A percentile compares a stretch with the other conserved stretches of the same genome.
These are phyloP conservation scores for Todus mexicanus DNA, from an alignment of 2,797 vertebrate species.

Conservation along the genomic window DNA sequence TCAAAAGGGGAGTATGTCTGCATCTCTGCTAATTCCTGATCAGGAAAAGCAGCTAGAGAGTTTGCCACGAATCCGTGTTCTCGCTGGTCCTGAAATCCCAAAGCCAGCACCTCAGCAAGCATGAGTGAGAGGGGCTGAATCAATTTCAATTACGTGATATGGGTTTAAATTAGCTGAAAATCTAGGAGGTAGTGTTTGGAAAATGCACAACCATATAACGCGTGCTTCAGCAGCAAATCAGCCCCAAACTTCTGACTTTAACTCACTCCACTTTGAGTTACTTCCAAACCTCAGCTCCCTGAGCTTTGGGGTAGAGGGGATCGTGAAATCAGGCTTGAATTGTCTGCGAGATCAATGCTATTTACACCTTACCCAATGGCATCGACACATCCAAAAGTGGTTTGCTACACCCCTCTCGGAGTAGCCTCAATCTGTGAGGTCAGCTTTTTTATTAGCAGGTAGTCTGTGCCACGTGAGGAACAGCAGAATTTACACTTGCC, in stretches of 20 bases:
- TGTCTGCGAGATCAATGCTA: background rate
- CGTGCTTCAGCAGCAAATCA: background rate
- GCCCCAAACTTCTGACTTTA: background rate
- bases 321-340: background rate
- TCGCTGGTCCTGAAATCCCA: background rate
- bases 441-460: constrained; percentile 10
- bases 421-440: background rate
- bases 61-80: background rate
- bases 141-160: background rate
- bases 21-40: background rate
- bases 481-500: constrained; percentile 49
- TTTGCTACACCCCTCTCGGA: background rate
- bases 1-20: background rate
- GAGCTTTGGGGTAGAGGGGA: background rate
- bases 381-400: background rate
- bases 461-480: constrained; percentile 12
- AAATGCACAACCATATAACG: accelerated
- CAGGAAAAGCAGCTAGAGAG: background rate
- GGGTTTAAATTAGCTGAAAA: background rate
- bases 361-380: background rate
- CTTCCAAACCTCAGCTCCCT: background rate
- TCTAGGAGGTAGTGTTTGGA: background rate
- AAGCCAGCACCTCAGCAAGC: background rate
- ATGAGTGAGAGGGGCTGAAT: background rate
- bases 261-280: background rate